Percentiles rank a stretch among this genome's conserved stretches.
Conservation (phyloP, 2,113 vertebrate species). For the Malurus alboscapulatus region DNA sequence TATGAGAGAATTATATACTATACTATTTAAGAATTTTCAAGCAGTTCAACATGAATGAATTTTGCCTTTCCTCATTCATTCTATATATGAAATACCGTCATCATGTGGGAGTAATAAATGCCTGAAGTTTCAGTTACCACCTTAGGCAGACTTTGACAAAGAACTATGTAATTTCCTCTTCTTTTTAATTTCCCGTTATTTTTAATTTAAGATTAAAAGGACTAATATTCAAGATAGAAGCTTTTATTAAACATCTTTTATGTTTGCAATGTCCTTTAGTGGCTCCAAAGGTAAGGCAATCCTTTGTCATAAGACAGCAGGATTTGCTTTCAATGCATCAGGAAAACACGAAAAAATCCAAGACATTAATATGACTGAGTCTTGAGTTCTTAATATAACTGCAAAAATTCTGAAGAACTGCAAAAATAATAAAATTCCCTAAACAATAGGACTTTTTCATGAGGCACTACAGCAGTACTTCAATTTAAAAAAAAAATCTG, state of each 20-base stretch:
- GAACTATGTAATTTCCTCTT: not conserved
- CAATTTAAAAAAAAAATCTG: not conserved
- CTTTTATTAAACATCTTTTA: not conserved
- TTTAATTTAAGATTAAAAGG: not conserved
- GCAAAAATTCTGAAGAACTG: not conserved
- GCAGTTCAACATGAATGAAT: not conserved
- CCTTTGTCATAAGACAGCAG: not conserved
- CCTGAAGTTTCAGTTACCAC: not conserved
- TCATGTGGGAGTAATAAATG: not conserved
- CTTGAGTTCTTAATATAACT: not conserved
- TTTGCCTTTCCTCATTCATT: not conserved
- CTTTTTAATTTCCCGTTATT: not conserved
- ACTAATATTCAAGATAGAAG: not conserved
- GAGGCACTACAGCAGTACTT: not conserved
- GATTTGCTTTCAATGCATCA: not conserved
- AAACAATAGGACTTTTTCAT: not conserved
- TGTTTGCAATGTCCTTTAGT: not conserved
- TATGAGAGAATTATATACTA: no score
- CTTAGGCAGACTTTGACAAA: not conserved
- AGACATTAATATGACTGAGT: not conserved
- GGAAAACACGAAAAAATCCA: not conserved
- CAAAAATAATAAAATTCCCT: not conserved
- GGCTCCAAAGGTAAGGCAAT: not conserved
- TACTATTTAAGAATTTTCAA: not conserved
- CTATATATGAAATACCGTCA: not conserved